A percentile compares a stretch with the other conserved stretches of the same genome.
Conservation (phyloP, 2,888 invertebrate species). For the Vanessa cardui region DNA sequence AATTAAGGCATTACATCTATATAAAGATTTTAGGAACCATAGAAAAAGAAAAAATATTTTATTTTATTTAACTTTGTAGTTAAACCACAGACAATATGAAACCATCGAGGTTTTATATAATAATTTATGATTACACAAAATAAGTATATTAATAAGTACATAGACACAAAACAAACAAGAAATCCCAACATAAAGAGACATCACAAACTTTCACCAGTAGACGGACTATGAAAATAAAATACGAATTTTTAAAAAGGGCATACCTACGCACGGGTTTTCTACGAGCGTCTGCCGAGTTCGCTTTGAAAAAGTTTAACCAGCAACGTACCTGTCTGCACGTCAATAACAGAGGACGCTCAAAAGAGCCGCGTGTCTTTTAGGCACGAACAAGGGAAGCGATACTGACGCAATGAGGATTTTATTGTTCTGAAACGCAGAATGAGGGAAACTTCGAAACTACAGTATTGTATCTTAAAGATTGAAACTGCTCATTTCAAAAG, state of each 20-base stretch:
- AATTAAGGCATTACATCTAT: no score
- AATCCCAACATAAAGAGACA: background rate
- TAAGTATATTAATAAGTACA: no score
- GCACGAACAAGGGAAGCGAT: slow-evolving; percentile 39
- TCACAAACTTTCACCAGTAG: background rate
- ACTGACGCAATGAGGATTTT: slow-evolving; percentile 44
- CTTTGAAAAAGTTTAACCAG: slow-evolving; percentile 68
- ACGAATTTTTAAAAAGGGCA: slow-evolving; percentile 7
- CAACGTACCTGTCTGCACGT: slow-evolving; percentile 63
- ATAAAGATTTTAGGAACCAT: no score
- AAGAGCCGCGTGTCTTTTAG: slow-evolving; percentile 53
- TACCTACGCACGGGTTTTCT: slow-evolving; percentile 12
- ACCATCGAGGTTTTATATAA: no score
- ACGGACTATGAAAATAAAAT: slow-evolving; percentile 5
- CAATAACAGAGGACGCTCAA: slow-evolving; percentile 55
- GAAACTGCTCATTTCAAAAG: slow-evolving; percentile 36
- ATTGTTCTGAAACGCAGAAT: slow-evolving; percentile 42
- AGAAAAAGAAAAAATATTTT: no score
- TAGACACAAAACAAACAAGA: no score
- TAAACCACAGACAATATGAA: no score
- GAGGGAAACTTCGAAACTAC: slow-evolving; percentile 42
- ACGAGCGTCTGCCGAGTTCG: slow-evolving; percentile 68
- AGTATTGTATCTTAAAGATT: slow-evolving; percentile 35
- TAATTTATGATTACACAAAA: no score
- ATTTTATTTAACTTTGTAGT: no score